phyloP scores from a whole-genome alignment of 2,888 invertebrate genomes.

The Chrysolina americana region DNA sequence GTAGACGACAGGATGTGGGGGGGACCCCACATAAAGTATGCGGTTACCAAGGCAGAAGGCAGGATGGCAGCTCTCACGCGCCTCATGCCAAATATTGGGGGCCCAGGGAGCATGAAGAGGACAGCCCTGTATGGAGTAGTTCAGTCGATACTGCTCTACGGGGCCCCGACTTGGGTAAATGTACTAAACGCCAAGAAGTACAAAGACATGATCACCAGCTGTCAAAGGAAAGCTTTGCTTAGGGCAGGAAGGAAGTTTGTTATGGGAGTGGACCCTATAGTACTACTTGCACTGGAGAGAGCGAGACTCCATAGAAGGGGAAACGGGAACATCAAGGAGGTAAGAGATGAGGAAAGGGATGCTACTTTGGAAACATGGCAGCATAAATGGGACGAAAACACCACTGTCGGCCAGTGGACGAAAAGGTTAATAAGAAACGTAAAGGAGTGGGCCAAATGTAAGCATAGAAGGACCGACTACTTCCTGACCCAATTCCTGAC shows the following conservation, averaged over 20 bases:
- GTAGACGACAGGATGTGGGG: slow-evolving; percentile 25
- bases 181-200: neutral
- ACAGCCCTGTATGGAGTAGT: too few species aligned
- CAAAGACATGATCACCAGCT: neutral
- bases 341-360: slow-evolving; percentile 2
- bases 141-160: too few species aligned
- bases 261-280: neutral
- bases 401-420: neutral
- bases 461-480: too few species aligned
- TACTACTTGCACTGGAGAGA: neutral
- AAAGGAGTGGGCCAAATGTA: neutral
- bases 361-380: neutral
- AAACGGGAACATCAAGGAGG: neutral
- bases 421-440: neutral
- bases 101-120: too few species aligned
- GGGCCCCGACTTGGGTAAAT: slow-evolving; percentile 34
- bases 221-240: slow-evolving; percentile 8
- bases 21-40: slow-evolving; percentile 14
- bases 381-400: neutral
- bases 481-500: too few species aligned
- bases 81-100: slow-evolving; percentile 27
- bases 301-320: neutral
- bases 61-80: neutral
- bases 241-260: neutral
- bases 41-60: slow-evolving; percentile 10